These are phyloP conservation scores for Portevinia maculata DNA, from an alignment of 2,888 invertebrate species.

Conservation along the genomic window DNA sequence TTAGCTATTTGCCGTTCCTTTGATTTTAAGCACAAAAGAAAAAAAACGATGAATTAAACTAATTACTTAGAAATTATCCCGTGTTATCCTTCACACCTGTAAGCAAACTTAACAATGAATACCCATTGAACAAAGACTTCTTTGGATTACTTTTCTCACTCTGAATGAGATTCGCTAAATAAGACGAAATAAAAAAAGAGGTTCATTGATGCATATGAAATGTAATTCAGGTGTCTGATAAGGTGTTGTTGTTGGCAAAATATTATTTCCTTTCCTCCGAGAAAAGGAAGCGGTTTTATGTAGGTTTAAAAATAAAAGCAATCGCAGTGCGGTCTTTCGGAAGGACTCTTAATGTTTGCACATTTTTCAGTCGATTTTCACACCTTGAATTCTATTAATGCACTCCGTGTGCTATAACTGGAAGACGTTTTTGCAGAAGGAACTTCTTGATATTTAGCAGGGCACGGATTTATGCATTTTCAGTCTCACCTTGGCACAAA, in stretches of 20 bases:
- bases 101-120: constrained; percentile 36
- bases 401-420: constrained; percentile 6
- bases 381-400: constrained; percentile 53
- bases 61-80: constrained; percentile 41
- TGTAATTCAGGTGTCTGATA: constrained; percentile 38
- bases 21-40: constrained; percentile 1
- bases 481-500: too few relatives aligned
- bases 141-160: constrained; percentile 12
- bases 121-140: not conserved
- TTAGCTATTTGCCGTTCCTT: constrained; percentile 2
- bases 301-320: constrained; percentile 2
- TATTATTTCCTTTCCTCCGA: constrained; percentile 26
- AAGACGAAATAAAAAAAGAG: not conserved
- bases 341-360: constrained; percentile 33
- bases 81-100: constrained; percentile 61
- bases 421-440: not conserved
- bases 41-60: constrained; percentile 14
- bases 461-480: not conserved
- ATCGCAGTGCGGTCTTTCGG: constrained; percentile 10
- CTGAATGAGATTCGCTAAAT: not conserved
- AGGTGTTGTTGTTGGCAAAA: constrained; percentile 69
- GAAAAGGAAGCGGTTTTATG: not conserved
- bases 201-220: not conserved
- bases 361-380: constrained; percentile 48
- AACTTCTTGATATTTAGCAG: too few relatives aligned